A percentile compares a stretch with the other conserved stretches of the same genome.
phyloP scores from a whole-genome alignment of 2,888 invertebrate species.

The Acholoe squamosa region DNA sequence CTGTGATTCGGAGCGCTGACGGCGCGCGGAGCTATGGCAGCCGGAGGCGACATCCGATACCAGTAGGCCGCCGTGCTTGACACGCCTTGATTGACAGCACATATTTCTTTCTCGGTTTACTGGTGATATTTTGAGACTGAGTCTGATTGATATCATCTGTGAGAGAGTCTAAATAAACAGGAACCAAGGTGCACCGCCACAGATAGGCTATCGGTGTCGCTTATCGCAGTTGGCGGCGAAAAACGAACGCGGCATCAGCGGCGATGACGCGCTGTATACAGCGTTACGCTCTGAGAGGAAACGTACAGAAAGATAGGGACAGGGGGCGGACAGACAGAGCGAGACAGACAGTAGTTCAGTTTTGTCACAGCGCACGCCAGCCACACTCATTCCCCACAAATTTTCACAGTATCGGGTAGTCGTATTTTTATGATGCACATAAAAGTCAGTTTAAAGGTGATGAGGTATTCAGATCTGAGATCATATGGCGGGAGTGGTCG shows the following conservation, averaged over 20 bases:
- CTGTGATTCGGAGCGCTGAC: background rate
- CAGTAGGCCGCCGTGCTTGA: conserved; percentile 49
- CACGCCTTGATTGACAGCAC: conserved; percentile 64
- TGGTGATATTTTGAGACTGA: conserved; percentile 63
- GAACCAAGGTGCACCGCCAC: conserved; percentile 28
- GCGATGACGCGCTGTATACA: background rate
- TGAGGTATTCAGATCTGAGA: no score
- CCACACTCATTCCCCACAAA: no score
- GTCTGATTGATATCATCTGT: conserved; percentile 64
- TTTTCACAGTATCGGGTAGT: no score
- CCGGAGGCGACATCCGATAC: conserved; percentile 57
- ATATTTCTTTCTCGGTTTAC: conserved; percentile 66
- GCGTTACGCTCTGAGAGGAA: background rate
- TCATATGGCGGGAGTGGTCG: no score
- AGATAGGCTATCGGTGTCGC: conserved; percentile 52
- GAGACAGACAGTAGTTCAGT: no score
- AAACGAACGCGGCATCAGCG: background rate
- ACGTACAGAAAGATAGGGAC: no score
- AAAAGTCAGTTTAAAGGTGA: no score
- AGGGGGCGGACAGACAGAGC: no score
- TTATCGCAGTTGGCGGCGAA: conserved; percentile 47
- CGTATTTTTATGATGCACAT: no score
- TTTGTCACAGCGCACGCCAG: no score
- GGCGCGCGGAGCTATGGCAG: background rate
- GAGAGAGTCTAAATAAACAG: conserved; percentile 63